These are phyloP conservation scores for Torymus aiolomorphi DNA, from an alignment of 2,888 invertebrate genomes.

Conservation along the genomic window DNA sequence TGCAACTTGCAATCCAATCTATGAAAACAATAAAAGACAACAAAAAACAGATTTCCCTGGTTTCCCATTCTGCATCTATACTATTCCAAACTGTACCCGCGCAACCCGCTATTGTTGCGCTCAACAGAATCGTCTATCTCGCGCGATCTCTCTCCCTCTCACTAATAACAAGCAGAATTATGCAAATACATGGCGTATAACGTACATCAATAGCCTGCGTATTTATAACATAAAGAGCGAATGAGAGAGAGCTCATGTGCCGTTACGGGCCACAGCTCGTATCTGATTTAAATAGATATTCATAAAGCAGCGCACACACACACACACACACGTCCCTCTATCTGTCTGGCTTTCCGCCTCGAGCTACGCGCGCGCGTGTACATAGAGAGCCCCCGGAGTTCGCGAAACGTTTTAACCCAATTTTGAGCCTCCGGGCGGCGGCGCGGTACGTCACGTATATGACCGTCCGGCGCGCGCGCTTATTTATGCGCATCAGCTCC, in stretches of 20 bases:
- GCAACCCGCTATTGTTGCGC: too few relatives aligned
- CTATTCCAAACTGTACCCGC: too few relatives aligned
- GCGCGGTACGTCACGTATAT: conserved; percentile 5
- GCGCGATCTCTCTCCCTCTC: not conserved
- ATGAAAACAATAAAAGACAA: not conserved
- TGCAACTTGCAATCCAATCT: not conserved
- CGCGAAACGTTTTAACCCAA: conserved; percentile 51
- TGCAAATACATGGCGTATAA: conserved; percentile 20
- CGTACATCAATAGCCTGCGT: conserved; percentile 16
- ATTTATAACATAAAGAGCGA: conserved; percentile 22
- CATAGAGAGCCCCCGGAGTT: not conserved
- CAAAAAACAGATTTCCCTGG: not conserved
- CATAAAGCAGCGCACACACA: conserved; percentile 10
- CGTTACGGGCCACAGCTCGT: not conserved
- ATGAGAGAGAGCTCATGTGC: not conserved
- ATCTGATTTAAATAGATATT: conserved; percentile 46
- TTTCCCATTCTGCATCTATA: too few relatives aligned
- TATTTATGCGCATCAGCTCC: conserved; percentile 60
- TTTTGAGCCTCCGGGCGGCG: conserved; percentile 35
- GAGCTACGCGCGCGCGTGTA: not conserved
- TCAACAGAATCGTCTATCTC: not conserved
- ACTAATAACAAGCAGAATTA: conserved; percentile 40
- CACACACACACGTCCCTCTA: not conserved
- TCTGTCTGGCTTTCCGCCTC: conserved; percentile 33
- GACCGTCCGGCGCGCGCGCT: conserved; percentile 22